A percentile compares a stretch with the other conserved stretches of the same genome.
phyloP scores from a whole-genome alignment of 2,113 vertebrate species.

The Gnathochromis pfefferi region DNA sequence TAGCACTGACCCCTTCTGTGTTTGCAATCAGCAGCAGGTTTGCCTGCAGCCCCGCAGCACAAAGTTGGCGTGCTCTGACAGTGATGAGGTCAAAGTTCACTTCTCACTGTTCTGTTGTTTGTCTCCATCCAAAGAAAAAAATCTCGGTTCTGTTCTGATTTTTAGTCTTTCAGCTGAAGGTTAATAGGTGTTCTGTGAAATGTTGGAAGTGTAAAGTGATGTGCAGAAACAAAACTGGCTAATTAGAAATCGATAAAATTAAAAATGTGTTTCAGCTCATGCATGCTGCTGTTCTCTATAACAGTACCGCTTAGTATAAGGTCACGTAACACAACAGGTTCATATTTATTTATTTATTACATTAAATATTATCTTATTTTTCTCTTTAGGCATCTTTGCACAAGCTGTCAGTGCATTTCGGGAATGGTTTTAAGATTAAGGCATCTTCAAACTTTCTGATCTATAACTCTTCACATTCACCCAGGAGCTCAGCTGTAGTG shows the following conservation, averaged over 20 bases:
- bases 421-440: background rate
- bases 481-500: background rate
- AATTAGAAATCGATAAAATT: background rate
- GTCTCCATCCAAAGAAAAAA: background rate
- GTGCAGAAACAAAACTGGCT: background rate
- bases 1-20: background rate
- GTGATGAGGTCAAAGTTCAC: conserved; percentile 23
- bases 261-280: background rate
- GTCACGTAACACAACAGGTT: background rate
- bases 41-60: background rate
- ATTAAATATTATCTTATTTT: background rate
- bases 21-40: conserved; percentile 30
- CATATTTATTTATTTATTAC: background rate
- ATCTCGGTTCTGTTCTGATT: background rate
- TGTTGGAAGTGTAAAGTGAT: background rate
- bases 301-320: background rate
- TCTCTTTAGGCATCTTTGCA: background rate
- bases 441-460: background rate
- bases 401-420: background rate
- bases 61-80: background rate
- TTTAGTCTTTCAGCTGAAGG: background rate
- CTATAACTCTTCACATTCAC: background rate
- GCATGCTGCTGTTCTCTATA: background rate
- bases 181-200: background rate
- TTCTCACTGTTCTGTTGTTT: conserved; percentile 23